These are phyloP conservation scores for Neoarius graeffei DNA, from an alignment of 2,113 vertebrate genomes.

Conservation along the genomic window DNA sequence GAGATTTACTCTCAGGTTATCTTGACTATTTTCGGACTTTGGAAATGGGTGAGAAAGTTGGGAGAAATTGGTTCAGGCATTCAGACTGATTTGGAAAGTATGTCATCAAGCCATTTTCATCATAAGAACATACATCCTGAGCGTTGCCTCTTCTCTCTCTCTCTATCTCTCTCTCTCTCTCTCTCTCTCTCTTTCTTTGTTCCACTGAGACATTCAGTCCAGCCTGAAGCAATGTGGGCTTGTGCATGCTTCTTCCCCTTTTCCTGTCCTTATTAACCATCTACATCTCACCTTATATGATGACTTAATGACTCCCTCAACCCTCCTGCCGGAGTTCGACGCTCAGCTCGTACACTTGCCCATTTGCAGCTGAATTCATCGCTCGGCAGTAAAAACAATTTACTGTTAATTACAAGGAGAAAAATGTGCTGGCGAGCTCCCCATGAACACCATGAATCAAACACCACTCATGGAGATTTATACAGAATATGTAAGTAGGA, in stretches of 20 bases:
- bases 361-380: slow-evolving; percentile 92
- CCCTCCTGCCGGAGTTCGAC: slow-evolving; percentile 75
- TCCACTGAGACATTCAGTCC: background rate
- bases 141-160: background rate
- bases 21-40: slow-evolving; percentile 47
- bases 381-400: slow-evolving; percentile 95
- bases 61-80: slow-evolving; percentile 21
- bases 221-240: background rate
- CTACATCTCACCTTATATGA: slow-evolving; percentile 70
- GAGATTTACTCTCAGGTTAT: slow-evolving; percentile 51
- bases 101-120: slow-evolving; percentile 44
- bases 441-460: slow-evolving; percentile 93
- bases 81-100: slow-evolving; percentile 42
- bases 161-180: background rate
- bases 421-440: slow-evolving; percentile 92
- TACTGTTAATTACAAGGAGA: slow-evolving; percentile 99
- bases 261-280: slow-evolving; percentile 46
- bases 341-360: slow-evolving; percentile 66
- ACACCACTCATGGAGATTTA: slow-evolving; percentile 90
- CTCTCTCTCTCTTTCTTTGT: background rate
- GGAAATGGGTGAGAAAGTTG: slow-evolving; percentile 29
- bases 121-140: background rate
- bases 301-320: slow-evolving; percentile 84
- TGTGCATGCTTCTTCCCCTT: slow-evolving; percentile 40
- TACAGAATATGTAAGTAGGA: slow-evolving; percentile 93